Percentiles rank a stretch among this genome's conserved stretches.
Conservation (phyloP, 2,888 invertebrate genomes). For the Catocala fraxini region DNA sequence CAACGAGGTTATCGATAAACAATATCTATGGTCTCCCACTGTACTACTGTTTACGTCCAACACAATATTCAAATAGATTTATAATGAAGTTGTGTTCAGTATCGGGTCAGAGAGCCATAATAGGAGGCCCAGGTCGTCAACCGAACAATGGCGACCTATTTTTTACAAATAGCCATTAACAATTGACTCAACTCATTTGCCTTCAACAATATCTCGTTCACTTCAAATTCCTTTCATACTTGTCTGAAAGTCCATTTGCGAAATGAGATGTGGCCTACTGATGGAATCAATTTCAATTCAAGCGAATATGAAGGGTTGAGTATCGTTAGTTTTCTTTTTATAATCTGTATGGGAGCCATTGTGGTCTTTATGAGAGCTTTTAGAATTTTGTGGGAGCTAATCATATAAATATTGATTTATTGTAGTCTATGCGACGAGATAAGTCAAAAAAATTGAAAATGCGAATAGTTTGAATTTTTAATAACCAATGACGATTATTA, state of each 20-base stretch:
- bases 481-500: too few relatives aligned
- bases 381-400: too few relatives aligned
- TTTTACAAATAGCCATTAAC: constrained; percentile 72
- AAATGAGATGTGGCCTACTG: constrained; percentile 52
- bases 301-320: constrained; percentile 43
- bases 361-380: constrained; percentile 1
- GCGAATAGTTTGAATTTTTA: too few relatives aligned
- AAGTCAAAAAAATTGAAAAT: too few relatives aligned
- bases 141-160: constrained; percentile 74
- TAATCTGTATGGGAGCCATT: constrained; percentile 27
- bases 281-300: constrained; percentile 54
- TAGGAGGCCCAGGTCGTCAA: constrained; percentile 67
- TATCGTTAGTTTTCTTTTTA: constrained; percentile 33
- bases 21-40: constrained; percentile 62
- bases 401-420: too few relatives aligned
- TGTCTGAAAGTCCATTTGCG: constrained; percentile 53
- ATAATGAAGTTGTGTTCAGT: constrained; percentile 50
- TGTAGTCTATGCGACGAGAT: too few relatives aligned
- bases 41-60: constrained; percentile 63
- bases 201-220: constrained; percentile 67
- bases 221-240: constrained; percentile 65
- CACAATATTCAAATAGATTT: constrained; percentile 51
- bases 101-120: constrained; percentile 49
- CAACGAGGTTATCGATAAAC: constrained; percentile 80
- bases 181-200: constrained; percentile 74